Evolutionary conservation across 2,888 invertebrate species (phyloP), one percentile per base, ranked within the genome.

Genomic region (Vanessa cardui): DNA sequence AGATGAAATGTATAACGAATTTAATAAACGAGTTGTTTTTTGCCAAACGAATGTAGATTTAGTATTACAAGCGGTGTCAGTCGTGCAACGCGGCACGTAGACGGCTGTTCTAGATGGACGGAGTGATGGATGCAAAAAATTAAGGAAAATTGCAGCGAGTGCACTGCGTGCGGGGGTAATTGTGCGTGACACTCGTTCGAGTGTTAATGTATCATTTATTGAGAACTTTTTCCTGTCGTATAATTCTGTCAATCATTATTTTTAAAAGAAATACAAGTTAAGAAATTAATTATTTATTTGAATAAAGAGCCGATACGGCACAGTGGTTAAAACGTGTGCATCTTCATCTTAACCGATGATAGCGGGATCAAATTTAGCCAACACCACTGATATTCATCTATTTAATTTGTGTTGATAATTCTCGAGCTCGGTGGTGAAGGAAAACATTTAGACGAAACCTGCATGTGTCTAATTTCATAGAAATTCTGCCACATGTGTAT

Each of bases 61-160:
- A 47, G 46, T n/a, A 33, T 33, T 62, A 62, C 20, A n/a, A 47
- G 58, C 49, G 49, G 70, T 72, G 60, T 50, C 62, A 44, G 60
- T 62, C 85, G 84, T 86, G 86, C 80, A 72, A 45, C 59, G 70
- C 63, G 73, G 77, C 87, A 87, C 87, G 88, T 87, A 87, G 76
- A 76, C 87, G 31, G 31, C 6, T 54, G 31, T 75, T 83, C 85
- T 83, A 84, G 80, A 85, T 86, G 70, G 69, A 72, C 68, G 68
- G 78, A 83, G 79, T 75, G 81, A 79, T 78, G 74, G 71, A 62
- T 71, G 74, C 73, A 84, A 83, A 85, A 84, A 80, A 77, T 70
- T 74, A 75, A 77, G 79, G 80, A 78, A 81, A 86, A 83, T 77
- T 74, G 75, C 68, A 65, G 50, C 62, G 62, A 73, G 69, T 73